A percentile compares a stretch with the other conserved stretches of the same genome.
Conservation (phyloP, 2,797 vertebrate genomes). For the Coregonus sp. region DNA sequence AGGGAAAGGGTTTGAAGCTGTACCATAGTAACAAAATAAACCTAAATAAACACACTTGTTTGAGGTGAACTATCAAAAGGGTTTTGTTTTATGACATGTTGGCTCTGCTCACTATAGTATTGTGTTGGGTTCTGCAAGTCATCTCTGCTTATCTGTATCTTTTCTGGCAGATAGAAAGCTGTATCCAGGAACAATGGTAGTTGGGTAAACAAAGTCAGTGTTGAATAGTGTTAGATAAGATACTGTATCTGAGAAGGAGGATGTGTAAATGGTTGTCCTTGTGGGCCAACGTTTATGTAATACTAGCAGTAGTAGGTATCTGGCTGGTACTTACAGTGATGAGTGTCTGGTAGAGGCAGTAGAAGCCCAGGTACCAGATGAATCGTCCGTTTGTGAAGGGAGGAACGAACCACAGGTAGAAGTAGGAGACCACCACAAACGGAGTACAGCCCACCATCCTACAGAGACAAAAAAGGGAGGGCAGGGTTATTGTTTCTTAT, state of each 20-base stretch:
- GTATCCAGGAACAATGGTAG: slow-evolving; percentile 3
- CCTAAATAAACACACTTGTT: slow-evolving; percentile 63
- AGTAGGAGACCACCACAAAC: slow-evolving; percentile 87
- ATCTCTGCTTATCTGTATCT: too few relatives aligned
- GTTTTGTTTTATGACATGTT: slow-evolving; percentile 23
- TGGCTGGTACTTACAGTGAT: slow-evolving; percentile 84
- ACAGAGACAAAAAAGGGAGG: not conserved
- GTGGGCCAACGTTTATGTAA: too few relatives aligned
- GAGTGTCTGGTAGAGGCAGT: slow-evolving; percentile 92
- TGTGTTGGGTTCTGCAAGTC: too few relatives aligned
- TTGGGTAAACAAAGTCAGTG: not conserved
- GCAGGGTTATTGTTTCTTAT: not conserved
- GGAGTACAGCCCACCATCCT: slow-evolving; percentile 94
- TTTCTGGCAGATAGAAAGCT: too few relatives aligned
- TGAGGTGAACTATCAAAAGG: slow-evolving; percentile 52
- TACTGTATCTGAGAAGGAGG: too few relatives aligned
- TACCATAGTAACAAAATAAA: slow-evolving; percentile 61
- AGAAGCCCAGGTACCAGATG: slow-evolving; percentile 89
- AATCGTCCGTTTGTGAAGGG: slow-evolving; percentile 81
- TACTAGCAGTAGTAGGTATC: too few relatives aligned
- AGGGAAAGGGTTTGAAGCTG: slow-evolving; percentile 37
- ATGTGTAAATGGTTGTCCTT: too few relatives aligned
- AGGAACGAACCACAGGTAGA: slow-evolving; percentile 94
- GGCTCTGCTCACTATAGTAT: slow-evolving; percentile 20
- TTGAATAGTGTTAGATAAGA: too few relatives aligned